A percentile compares a stretch with the other conserved stretches of the same genome.
Evolutionary conservation across 2,888 invertebrate species (phyloP).

Genomic region (Cryptocephalus moraei): DNA sequence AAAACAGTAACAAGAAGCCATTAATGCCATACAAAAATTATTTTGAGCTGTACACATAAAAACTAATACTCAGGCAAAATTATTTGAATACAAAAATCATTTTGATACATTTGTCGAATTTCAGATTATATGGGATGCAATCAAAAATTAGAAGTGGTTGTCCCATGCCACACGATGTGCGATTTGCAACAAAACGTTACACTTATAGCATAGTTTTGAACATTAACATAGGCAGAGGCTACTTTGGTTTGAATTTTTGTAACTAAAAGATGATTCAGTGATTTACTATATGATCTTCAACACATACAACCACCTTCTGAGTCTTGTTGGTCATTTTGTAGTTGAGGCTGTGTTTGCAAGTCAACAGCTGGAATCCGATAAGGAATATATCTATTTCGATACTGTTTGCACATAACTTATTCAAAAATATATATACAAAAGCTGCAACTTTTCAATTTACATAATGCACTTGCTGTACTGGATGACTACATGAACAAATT

Average conservation of each 20-base stretch:
- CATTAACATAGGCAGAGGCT: conserved; percentile 32
- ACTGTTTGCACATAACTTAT: not conserved
- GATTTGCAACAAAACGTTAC: conserved; percentile 26
- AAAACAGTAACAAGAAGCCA: conserved; percentile 2
- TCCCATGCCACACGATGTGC: not conserved
- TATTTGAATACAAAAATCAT: not conserved
- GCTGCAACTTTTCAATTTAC: too few species aligned
- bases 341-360: conserved; percentile 69
- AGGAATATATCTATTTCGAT: not conserved
- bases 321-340: conserved; percentile 69
- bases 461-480: too few species aligned
- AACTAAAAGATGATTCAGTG: conserved; percentile 18
- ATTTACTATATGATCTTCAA: conserved; percentile 39
- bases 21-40: not conserved
- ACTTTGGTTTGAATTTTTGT: conserved; percentile 21
- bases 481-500: too few species aligned
- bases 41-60: conserved; percentile 1
- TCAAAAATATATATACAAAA: too few species aligned
- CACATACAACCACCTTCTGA: conserved; percentile 78
- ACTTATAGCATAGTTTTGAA: conserved; percentile 29
- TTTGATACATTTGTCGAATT: not conserved
- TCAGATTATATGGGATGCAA: not conserved
- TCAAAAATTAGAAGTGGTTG: not conserved
- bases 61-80: not conserved
- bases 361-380: conserved; percentile 57